These are phyloP conservation scores for Erebia epiphron DNA, from an alignment of 2,888 invertebrate genomes.

Conservation along the genomic window DNA sequence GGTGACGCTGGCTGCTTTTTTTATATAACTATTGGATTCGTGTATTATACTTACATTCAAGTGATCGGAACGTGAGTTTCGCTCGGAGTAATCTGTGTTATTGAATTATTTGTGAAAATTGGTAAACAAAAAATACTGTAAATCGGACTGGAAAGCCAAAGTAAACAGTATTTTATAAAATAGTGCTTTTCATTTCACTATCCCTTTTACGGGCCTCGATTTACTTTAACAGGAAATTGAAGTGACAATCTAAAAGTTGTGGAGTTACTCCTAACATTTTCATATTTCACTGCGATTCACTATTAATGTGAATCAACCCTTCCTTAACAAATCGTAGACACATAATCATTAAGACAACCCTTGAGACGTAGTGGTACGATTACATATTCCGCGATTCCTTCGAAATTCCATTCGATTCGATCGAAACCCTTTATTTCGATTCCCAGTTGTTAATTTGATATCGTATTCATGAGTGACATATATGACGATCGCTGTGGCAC, in stretches of 20 bases:
- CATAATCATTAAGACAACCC: neutral
- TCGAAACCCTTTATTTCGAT: too few relatives aligned
- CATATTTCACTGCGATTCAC: too few relatives aligned
- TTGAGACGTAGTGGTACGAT: neutral
- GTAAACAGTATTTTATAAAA: conserved; percentile 81
- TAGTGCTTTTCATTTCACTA: conserved; percentile 49
- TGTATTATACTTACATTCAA: conserved; percentile 69
- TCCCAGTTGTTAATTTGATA: too few relatives aligned
- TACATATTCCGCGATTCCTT: too few relatives aligned
- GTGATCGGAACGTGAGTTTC: conserved; percentile 69
- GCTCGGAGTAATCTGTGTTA: conserved; percentile 75
- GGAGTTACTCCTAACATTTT: too few relatives aligned
- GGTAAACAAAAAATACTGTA: conserved; percentile 73
- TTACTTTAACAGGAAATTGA: too few relatives aligned
- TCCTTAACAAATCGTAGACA: too few relatives aligned
- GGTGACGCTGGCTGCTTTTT: conserved; percentile 50
- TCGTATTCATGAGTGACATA: too few relatives aligned
- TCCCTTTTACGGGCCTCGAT: neutral
- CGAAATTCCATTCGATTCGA: too few relatives aligned
- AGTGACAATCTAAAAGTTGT: too few relatives aligned
- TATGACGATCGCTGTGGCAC: neutral
- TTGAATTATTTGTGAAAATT: conserved; percentile 74
- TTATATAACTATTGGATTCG: conserved; percentile 52
- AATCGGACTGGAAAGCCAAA: conserved; percentile 82
- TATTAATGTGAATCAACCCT: too few relatives aligned